Evolutionary conservation across 2,888 invertebrate species (phyloP), one percentile per base, ranked within the genome.

Genomic region (Leucophenga maculata): DNA sequence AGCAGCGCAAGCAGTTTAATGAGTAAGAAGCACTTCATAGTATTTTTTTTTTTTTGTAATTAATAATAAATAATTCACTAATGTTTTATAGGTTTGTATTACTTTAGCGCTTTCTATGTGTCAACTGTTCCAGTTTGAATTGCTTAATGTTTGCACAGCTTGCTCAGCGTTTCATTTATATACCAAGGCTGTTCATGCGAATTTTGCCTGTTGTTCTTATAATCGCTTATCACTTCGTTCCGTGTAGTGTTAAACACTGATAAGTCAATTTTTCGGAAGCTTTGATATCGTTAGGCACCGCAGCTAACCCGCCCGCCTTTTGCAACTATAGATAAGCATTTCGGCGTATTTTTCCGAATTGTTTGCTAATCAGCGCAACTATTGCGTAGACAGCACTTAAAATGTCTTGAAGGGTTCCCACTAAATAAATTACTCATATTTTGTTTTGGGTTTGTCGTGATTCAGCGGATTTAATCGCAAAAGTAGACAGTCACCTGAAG

Each of bases 181-280:
- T 80, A 80, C 74, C 57, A 44, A 22, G 67, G 46, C 57, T 46
- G 46, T 26, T 16, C 20, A n/a, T 64, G 20, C 20, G 22, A 46
- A 64, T 11, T 11, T 50, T 26, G 26, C 26, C 4, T 26, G 26
- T 4, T 4, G 26, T 26, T 16, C n/a, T 54, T 11, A 54, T 54
- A 11, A 18, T 11, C 18, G 2, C 32, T 59, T 59, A 59, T 59
- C 59, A 55, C 22, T 16, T 46, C 48, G 48, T 39, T 39, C 3
- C 8, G 39, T 39, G 11, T 59, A 14, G 54, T 46, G 48, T 48
- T 46, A 59, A 20, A 54, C 48, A 44, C 16, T 59, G 6, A 31
- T 68, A 68, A 71, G 73, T 78, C 74, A 26, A 69, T 70, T 77
- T 74, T 72, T 57, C 73, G 76, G 76, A 75, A 80, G 76, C 77